Evolutionary conservation across 2,888 invertebrate species (phyloP), one percentile per base, ranked within the genome.

Genomic region (Calameuta pallipes): DNA sequence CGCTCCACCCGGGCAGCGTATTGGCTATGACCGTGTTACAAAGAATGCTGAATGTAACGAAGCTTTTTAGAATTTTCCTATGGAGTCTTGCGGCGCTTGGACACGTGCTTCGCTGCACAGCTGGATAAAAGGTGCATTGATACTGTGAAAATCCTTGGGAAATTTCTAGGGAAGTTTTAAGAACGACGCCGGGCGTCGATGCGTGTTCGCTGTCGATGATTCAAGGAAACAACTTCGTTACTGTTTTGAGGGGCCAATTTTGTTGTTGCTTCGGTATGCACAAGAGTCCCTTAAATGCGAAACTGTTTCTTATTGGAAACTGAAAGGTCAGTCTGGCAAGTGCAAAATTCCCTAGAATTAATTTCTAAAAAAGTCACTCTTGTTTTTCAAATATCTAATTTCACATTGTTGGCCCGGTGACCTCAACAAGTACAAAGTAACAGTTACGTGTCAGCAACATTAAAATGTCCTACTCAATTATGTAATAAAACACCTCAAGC

Each of bases 1-100:
- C 85, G 85, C 83, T 83, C 82, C 83, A 82, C 83, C 81, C 77
- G 76, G 75, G 80, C 80, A 75, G 80, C 81, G 80, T 80, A 79
- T 75, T 83, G 78, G 81, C 80, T 79, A 78, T 81, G 81, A 83
- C 81, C 82, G 82, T 78, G 77, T 79, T 77, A 71, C 68, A 71
- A 75, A 78, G 75, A 71, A 15, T 71, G 30, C 71, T 56, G 71
- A 1, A 71, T 15, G 71, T 71, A 30, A 71, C 71, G 71, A 71
- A 31, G 31, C 71, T 33, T 33, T 71, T 71, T 71, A 71, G 31
- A 71, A 71, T 71, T 33, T 31, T 31, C 34, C 34, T 9, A 34
- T 11, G 31, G 31, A 34, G 13, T 31, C 71, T 33, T 71, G 71
- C 15, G 15, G 31, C 71, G 71, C 13, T 15, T 31, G 71, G 71